Percentiles rank a stretch among this genome's conserved stretches.
Evolutionary conservation across 37 sponge, comb jelly and placozoan species (phyloP).

Genomic region (Aplysina aerophoba): DNA sequence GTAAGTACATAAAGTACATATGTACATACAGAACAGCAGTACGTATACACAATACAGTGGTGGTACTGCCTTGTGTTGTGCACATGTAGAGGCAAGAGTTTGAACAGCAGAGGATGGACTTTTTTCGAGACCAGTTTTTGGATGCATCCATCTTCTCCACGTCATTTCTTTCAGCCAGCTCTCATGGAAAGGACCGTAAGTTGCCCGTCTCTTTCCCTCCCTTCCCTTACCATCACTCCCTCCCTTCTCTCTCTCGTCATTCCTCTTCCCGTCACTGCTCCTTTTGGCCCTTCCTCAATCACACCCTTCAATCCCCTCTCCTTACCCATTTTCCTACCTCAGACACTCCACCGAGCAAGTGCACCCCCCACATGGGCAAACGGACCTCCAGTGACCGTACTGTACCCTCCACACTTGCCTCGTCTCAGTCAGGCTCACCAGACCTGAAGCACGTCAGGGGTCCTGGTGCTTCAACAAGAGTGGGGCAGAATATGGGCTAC

Average conservation of each 20-base stretch:
- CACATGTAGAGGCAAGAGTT: conserved; percentile 37
- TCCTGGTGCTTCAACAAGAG: background rate
- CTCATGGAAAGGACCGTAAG: background rate
- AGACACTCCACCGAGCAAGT: too few relatives aligned
- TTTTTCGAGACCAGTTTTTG: conserved; percentile 48
- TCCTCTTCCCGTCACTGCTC: too few relatives aligned
- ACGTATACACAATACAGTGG: too few relatives aligned
- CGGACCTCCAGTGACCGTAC: background rate
- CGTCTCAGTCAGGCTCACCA: background rate
- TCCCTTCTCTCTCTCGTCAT: too few relatives aligned
- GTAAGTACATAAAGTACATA: too few relatives aligned
- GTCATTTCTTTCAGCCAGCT: background rate
- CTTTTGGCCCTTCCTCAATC: too few relatives aligned
- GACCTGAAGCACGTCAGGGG: background rate
- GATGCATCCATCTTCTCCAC: conserved; percentile 34
- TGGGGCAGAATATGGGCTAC: background rate
- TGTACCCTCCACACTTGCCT: background rate
- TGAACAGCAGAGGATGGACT: conserved; percentile 49
- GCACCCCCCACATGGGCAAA: background rate
- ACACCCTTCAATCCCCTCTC: too few relatives aligned
- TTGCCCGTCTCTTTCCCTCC: background rate
- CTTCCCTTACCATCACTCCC: too few relatives aligned
- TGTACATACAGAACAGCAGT: too few relatives aligned
- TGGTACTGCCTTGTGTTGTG: too few relatives aligned
- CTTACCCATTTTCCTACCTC: too few relatives aligned